Conservation (phyloP, 2,888 invertebrate species). For the Zeuzera pyrina region DNA sequence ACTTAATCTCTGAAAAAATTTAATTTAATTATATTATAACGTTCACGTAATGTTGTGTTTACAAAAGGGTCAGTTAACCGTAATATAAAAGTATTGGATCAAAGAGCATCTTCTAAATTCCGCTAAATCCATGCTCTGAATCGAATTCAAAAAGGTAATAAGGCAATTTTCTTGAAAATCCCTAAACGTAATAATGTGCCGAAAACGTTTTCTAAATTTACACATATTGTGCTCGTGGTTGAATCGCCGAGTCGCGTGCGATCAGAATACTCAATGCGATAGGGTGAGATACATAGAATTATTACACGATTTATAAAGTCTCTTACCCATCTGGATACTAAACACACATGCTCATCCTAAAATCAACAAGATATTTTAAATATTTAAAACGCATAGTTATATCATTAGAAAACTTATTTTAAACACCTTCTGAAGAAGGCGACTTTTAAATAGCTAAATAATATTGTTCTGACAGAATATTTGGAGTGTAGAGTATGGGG, state of each 20-base stretch:
- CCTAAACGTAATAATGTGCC: conserved; percentile 70
- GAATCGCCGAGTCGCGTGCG: conserved; percentile 56
- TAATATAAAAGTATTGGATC: conserved; percentile 20
- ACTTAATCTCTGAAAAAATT: too few relatives aligned
- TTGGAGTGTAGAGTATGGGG: conserved; percentile 59
- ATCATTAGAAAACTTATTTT: background rate
- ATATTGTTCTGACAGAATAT: conserved; percentile 59
- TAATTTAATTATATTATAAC: too few relatives aligned
- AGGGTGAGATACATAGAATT: conserved; percentile 44
- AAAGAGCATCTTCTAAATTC: conserved; percentile 42
- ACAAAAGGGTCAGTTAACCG: too few relatives aligned
- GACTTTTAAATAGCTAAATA: conserved; percentile 55
- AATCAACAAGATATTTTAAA: background rate
- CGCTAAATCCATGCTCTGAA: conserved; percentile 52
- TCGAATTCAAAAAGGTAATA: conserved; percentile 67
- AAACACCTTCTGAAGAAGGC: conserved; percentile 9
- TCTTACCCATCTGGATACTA: background rate
- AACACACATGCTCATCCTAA: background rate
- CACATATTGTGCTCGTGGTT: conserved; percentile 65
- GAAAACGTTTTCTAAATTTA: conserved; percentile 70
- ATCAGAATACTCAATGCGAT: conserved; percentile 59
- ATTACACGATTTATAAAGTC: conserved; percentile 17
- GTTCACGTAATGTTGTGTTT: too few relatives aligned
- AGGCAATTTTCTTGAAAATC: conserved; percentile 71
- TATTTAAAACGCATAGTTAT: background rate